Base-by-base conservation (phyloP, 2,888 invertebrate species). In the Hirudinaria manillensis region DNA sequence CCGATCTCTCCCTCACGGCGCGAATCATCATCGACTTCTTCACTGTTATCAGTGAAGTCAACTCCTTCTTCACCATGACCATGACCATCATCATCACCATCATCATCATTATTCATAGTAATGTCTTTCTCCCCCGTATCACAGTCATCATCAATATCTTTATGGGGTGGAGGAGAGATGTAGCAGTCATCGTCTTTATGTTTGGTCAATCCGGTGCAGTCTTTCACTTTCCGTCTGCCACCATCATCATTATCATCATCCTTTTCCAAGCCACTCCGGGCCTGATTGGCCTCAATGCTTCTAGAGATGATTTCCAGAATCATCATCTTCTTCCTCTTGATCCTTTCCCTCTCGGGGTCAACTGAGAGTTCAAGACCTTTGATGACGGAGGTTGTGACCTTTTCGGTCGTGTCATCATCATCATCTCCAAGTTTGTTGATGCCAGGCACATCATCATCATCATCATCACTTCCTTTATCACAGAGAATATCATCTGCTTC, bases 201-300 rank as follows among this genome's bases (percentile, higher is more conserved):
- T 16, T 6, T 45, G 45, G 13, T 16, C 16, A 7, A 10, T n/a
- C n/a, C 61, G 10, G 3, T n/a, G 24, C 24, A 61, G 61, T 61
- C 24, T 61, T 61, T n/a, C 29, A 61, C 10, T 7, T 24, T 61
- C 29, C n/a, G 24, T 27, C n/a, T n/a, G n/a, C 61, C 7, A 61
- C 56, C 3, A 56, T 56, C 56, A 56, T 61, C 61, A 61, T 61
- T 19, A 61, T 4, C 61, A 61, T 61, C 6, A 61, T 29, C 61
- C 45, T 10, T 45, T 45, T 45, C 45, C 45, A 45, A 16, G 45
- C 45, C 16, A 45, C 45, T 45, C 45, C 45, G 16, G 45, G 45
- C 45, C 45, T 7, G 3, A 10, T 45, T 45, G 3, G 45, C 45
- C 45, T 45, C 45, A 16, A 45, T 45, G 16, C 45, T 45, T 45